Base-by-base conservation (phyloP, 2,888 invertebrate species). In the Drepana falcataria region DNA sequence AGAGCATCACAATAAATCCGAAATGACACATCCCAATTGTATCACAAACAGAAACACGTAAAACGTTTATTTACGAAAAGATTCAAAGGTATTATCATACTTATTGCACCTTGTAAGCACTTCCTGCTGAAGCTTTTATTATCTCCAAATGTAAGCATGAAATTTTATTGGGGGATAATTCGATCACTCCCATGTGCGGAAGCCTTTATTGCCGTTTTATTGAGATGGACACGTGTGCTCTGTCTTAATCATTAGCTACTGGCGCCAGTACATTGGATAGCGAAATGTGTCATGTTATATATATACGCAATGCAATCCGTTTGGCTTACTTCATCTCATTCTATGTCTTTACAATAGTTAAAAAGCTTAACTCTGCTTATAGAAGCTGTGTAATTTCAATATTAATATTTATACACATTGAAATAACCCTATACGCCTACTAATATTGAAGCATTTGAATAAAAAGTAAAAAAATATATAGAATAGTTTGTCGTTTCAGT, bases 151-250 rank as follows among this genome's bases (percentile, higher is more conserved):
- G 52, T 54, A 58, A 48, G 53, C 59, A 60, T 60, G 59, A 59
- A 54, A 60, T 52, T 68, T 66, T 63, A 66, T 68, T 68, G 65
- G 55, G 21, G 59, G 55, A 61, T 60, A 63, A 70, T 68, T 69
- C 61, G 64, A 67, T 69, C 61, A 65, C 64, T 60, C 59, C 59
- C 59, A 53, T 61, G 61, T 64, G 60, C 65, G 64, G 63, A 60
- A 59, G 57, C 49, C 58, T 70, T 75, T 69, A 74, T 61, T 66
- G 65, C 69, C 59, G 65, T 69, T 75, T 75, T 74, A 74, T 74
- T 69, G 55, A 59, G 59, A 62, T 61, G 60, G 63, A 60, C 75
- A 71, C 73, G 71, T 73, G 73, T 67, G 62, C 61, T 60, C 63
- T 57, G 60, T 66, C 63, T 65, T 68, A 65, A 66, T 71, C 69